Evolutionary conservation across 37 sponge, comb jelly and placozoan species (phyloP), one percentile per base, ranked within the genome.

Genomic region (Bolinopsis microptera): DNA sequence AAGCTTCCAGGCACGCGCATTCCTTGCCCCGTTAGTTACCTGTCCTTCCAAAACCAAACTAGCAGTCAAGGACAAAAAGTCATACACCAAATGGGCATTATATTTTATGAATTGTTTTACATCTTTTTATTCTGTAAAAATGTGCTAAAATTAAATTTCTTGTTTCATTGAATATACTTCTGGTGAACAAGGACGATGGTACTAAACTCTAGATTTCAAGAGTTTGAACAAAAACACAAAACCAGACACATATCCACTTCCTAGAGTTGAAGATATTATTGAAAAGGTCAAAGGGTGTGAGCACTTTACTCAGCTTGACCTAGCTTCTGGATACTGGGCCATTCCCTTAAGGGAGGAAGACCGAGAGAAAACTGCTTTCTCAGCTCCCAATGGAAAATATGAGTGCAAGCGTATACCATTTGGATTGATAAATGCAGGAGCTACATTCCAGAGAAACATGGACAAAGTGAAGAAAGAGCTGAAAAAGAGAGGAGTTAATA

Each of bases 381-480:
- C 69, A 5, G 90, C 76, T 21, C 93, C 69, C 37, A 18, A 38
- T 26, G 95, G 95, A 9, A 38, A 93, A 33, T 88, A 69, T 38
- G 92, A 95, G 26, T 95, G 93, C 27, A 28, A n/a, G n/a, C 18
- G 35, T 24, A 92, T 92, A 93, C 93, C 94, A 21, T 95, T 92
- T 39, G 90, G 93, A 40, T 26, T 94, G 35, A 38, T 48, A 72
- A 69, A 93, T 82, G 76, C 94, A 38, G 93, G 69, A 28, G 94
- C 94, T 23, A 94, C 93, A 3, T 92, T 95, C 28, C 95, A 95
- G 69, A n/a, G 94, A 33, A 9, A 76, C 0, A 83, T 94, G 93
- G 80, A 95, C 38, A 32, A 30, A 18, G 68, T 94, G 35, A 27
- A 77, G 39, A 41, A 68, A 16, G 93, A 92, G 16, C 0, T 92